Evolutionary conservation across 2,113 vertebrate species (phyloP).

Genomic region (Limanda limanda): DNA sequence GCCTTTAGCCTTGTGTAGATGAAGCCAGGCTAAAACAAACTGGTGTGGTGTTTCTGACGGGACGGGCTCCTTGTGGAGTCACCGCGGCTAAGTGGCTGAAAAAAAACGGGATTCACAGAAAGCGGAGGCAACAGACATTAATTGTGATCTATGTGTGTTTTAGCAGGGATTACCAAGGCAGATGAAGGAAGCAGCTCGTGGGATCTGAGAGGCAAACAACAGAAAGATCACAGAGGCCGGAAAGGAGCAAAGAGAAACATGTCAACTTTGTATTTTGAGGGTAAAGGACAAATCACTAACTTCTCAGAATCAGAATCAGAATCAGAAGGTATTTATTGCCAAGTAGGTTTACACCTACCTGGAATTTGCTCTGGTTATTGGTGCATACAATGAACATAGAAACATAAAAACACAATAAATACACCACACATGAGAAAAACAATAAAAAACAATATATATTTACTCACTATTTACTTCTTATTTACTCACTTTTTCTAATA

Average conservation of each 20-base stretch:
- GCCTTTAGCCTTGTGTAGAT: constrained; percentile 37
- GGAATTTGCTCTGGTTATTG: no score
- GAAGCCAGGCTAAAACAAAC: constrained; percentile 37
- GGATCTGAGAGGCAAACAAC: constrained; percentile 43
- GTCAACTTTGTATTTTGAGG: no score
- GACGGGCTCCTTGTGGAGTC: constrained; percentile 13
- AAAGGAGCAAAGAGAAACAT: not conserved
- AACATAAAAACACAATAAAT: no score
- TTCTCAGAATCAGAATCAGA: no score
- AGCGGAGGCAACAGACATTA: constrained; percentile 39
- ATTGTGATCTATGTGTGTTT: constrained; percentile 64
- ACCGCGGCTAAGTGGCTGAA: constrained; percentile 26
- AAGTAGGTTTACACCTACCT: no score
- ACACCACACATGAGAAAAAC: no score
- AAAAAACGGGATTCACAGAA: constrained; percentile 5
- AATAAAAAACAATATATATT: no score
- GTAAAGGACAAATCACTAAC: no score
- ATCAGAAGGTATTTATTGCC: no score
- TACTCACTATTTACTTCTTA: no score
- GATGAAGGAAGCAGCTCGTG: constrained; percentile 33
- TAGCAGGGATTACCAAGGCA: constrained; percentile 55
- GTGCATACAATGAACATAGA: no score
- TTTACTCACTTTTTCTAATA: no score
- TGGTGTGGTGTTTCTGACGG: constrained; percentile 1
- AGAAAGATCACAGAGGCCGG: not conserved